phyloP scores from a whole-genome alignment of 2,888 invertebrate genomes.

The Myopa testacea region DNA sequence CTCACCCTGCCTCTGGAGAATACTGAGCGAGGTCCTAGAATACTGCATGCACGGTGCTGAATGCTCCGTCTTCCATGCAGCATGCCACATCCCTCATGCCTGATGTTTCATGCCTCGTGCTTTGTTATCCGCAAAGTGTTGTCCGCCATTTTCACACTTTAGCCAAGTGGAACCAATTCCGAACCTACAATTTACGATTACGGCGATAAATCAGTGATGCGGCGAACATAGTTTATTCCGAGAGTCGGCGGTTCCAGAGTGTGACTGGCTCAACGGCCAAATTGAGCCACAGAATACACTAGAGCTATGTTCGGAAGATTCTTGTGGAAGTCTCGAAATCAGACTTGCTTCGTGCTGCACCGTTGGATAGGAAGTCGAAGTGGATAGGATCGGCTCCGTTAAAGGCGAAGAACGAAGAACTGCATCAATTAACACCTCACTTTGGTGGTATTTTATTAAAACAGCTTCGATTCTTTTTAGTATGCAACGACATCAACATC shows the following conservation, averaged over 20 bases:
- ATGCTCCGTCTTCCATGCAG: not conserved
- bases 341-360: conserved; percentile 12
- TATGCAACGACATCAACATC: conserved; percentile 35
- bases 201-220: conserved; percentile 47
- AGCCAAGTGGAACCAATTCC: conserved; percentile 40
- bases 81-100: not conserved
- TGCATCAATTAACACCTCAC: conserved; percentile 55
- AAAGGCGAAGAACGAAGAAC: conserved; percentile 42
- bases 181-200: conserved; percentile 48
- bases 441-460: conserved; percentile 52
- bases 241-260: not conserved
- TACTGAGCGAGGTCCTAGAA: not conserved
- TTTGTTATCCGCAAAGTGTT: conserved; percentile 35
- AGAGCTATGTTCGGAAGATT: not conserved
- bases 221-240: conserved; percentile 19
- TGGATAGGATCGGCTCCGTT: not conserved
- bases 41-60: not conserved
- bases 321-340: conserved; percentile 21
- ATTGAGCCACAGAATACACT: not conserved
- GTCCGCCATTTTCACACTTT: conserved; percentile 47
- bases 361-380: not conserved
- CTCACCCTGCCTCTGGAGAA: not conserved
- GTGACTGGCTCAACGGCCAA: conserved; percentile 40
- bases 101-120: conserved; percentile 11
- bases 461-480: conserved; percentile 46